Percentiles rank a stretch among this genome's conserved stretches.
These are phyloP conservation scores for Bradypus variegatus DNA, from an alignment of 2,797 vertebrate genomes.

Conservation along the genomic window DNA sequence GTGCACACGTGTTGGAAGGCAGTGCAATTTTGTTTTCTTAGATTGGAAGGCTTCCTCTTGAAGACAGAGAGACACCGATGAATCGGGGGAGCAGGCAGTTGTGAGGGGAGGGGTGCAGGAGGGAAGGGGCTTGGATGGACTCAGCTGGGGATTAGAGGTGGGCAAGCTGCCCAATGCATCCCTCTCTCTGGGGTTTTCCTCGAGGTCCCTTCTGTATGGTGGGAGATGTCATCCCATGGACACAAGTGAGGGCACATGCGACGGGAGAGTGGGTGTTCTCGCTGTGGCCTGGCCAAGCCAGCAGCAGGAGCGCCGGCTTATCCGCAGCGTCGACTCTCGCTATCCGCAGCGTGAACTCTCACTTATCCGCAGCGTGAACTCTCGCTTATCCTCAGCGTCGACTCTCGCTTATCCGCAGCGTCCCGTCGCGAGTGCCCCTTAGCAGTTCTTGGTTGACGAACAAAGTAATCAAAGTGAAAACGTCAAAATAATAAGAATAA, in stretches of 20 bases:
- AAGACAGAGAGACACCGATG: not conserved
- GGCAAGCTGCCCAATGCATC: too few species aligned
- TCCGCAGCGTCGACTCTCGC: not conserved
- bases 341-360: not conserved
- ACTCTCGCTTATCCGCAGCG: not conserved
- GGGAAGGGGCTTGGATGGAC: not conserved
- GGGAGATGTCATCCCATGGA: fast-evolving
- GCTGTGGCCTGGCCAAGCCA: not conserved
- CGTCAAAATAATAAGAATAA: not conserved
- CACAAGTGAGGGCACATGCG: not conserved
- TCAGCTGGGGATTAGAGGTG: fast-evolving
- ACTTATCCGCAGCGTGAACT: not conserved
- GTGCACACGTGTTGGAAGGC: not conserved
- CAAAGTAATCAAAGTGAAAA: not conserved
- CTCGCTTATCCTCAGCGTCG: not conserved
- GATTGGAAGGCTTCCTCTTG: not conserved
- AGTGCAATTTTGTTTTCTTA: not conserved
- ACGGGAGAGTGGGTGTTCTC: not conserved
- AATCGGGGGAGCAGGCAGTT: not conserved
- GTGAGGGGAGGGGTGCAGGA: not conserved
- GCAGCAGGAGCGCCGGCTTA: not conserved
- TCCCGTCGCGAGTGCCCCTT: not conserved
- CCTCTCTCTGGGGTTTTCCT: too few species aligned
- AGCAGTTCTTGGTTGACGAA: not conserved
- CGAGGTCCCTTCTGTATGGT: not conserved